Conservation (phyloP, 1,140 invertebrate species). For the Nasonia longicornis region DNA sequence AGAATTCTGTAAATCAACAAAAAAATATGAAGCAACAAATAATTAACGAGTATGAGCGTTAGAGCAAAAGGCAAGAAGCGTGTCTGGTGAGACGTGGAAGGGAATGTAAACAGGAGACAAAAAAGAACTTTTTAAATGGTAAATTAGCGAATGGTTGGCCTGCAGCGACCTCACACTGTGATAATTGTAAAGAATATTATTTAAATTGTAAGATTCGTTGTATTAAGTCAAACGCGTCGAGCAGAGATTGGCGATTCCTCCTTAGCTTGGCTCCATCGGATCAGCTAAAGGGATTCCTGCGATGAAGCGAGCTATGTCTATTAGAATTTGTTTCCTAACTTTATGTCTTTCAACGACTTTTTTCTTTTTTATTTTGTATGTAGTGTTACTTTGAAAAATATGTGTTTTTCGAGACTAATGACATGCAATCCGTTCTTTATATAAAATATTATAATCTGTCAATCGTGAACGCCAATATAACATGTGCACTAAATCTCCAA, state of each 20-base stretch:
- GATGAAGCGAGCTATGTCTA: conserved; percentile 31
- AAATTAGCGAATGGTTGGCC: conserved; percentile 55
- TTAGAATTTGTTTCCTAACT: conserved; percentile 42
- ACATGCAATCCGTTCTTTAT: neutral
- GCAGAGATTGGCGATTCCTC: conserved; percentile 46
- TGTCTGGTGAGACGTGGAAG: conserved; percentile 35
- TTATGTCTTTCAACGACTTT: conserved; percentile 40
- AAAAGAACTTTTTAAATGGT: conserved; percentile 45
- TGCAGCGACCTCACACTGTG: conserved; percentile 69
- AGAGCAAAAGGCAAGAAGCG: conserved; percentile 31
- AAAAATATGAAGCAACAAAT: conserved; percentile 34
- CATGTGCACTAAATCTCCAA: conserved; percentile 20
- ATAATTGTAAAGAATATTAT: conserved; percentile 69
- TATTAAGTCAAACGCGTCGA: conserved; percentile 54
- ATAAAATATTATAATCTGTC: neutral
- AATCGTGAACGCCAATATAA: conserved; percentile 1
- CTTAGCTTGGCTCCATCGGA: conserved; percentile 4
- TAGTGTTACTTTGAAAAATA: conserved; percentile 23
- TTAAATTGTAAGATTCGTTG: conserved; percentile 65
- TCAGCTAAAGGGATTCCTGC: conserved; percentile 4
- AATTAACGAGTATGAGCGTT: conserved; percentile 37
- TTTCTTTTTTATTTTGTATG: conserved; percentile 39
- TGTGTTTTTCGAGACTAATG: conserved; percentile 23
- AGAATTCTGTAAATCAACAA: conserved; percentile 49
- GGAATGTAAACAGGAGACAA: conserved; percentile 28